Conservation (phyloP, 1,140 invertebrate genomes). For the Neuroterus valhalla region DNA sequence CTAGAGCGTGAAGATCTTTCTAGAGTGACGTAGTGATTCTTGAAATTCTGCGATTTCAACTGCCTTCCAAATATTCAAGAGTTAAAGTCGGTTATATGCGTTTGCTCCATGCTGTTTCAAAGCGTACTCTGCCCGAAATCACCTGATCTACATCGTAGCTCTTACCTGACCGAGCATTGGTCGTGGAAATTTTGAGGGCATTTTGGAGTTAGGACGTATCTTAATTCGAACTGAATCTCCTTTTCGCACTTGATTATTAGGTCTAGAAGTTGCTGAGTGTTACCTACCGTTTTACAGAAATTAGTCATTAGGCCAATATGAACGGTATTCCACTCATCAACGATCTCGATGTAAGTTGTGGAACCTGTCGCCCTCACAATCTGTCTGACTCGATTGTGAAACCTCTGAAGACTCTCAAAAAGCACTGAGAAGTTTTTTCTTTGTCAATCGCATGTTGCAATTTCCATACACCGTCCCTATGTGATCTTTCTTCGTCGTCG, state of each 20-base stretch:
- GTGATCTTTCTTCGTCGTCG: slow-evolving; percentile 99
- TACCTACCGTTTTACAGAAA: slow-evolving; percentile 98
- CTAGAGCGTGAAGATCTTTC: slow-evolving; percentile 98
- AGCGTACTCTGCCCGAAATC: slow-evolving; percentile 99
- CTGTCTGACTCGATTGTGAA: slow-evolving; percentile 98
- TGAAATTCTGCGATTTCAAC: slow-evolving; percentile 99
- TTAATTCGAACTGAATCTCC: slow-evolving; percentile 99
- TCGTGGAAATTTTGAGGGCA: slow-evolving; percentile 99
- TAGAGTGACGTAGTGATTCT: slow-evolving; percentile 99
- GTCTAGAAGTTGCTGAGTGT: slow-evolving; percentile 98
- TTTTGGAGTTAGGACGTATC: slow-evolving; percentile 99
- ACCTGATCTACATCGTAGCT: slow-evolving; percentile 99
- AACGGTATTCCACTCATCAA: slow-evolving; percentile 99
- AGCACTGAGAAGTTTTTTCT: slow-evolving; percentile 98
- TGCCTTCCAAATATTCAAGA: slow-evolving; percentile 99
- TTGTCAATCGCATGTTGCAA: slow-evolving; percentile 99
- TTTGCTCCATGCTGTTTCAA: slow-evolving; percentile 99
- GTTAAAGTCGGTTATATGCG: slow-evolving; percentile 97
- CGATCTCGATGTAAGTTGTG: slow-evolving; percentile 99
- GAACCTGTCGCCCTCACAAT: slow-evolving; percentile 99
- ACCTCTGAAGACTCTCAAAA: slow-evolving; percentile 95
- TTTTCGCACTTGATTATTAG: slow-evolving; percentile 99
- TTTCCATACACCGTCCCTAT: slow-evolving; percentile 99
- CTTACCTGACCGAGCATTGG: slow-evolving; percentile 99
- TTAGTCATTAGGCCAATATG: slow-evolving; percentile 99